phyloP scores from a whole-genome alignment of 2,888 invertebrate genomes.

The Patella depressa region DNA sequence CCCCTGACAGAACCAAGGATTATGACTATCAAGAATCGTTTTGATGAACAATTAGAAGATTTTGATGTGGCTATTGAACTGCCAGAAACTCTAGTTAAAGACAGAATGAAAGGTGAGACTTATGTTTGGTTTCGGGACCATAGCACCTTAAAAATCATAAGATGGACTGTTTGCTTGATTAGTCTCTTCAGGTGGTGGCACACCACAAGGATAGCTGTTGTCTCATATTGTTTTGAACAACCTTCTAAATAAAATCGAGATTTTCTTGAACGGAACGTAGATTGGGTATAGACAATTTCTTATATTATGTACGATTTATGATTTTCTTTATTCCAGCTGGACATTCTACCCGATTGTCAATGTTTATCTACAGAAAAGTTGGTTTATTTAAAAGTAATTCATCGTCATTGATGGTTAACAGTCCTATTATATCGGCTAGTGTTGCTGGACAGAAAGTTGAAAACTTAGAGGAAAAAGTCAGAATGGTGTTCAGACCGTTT shows the following conservation, averaged over 20 bases:
- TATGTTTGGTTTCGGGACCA: not conserved
- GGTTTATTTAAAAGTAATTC: slow-evolving; percentile 32
- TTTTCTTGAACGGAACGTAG: no score
- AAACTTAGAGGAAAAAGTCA: slow-evolving; percentile 51
- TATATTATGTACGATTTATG: no score
- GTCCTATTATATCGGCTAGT: slow-evolving; percentile 59
- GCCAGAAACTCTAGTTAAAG: slow-evolving; percentile 48
- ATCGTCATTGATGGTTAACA: slow-evolving; percentile 41
- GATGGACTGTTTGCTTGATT: no score
- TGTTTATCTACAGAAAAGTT: slow-evolving; percentile 38
- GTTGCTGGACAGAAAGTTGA: slow-evolving; percentile 50
- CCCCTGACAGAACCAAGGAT: slow-evolving; percentile 36
- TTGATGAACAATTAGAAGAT: slow-evolving; percentile 37
- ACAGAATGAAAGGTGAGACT: slow-evolving; percentile 38
- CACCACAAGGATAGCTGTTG: no score
- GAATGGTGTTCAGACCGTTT: slow-evolving; percentile 53
- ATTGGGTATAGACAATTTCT: no score
- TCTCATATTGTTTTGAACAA: no score
- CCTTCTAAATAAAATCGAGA: no score
- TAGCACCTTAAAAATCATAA: no score
- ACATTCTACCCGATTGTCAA: slow-evolving; percentile 28
- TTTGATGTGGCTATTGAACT: slow-evolving; percentile 60
- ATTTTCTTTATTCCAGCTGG: no score
- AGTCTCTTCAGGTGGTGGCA: no score
- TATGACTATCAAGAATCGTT: slow-evolving; percentile 31